Evolutionary conservation across 2,113 vertebrate genomes (phyloP).

Genomic region (Ciconia maguari): DNA sequence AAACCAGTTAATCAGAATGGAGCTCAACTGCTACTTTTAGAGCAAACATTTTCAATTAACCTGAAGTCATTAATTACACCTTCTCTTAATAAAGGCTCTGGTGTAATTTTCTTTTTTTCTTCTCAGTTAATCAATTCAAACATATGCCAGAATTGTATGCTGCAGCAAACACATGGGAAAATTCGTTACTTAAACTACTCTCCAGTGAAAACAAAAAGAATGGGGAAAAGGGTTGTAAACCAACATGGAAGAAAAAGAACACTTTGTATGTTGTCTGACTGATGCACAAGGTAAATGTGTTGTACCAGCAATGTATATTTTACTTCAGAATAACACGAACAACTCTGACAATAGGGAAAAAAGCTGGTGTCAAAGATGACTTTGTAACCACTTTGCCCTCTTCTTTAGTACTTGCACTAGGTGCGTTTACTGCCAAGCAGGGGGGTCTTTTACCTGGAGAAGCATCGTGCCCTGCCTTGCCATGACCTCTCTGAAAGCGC

Average conservation of each 20-base stretch:
- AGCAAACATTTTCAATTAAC: slow-evolving; percentile 70
- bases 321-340: not conserved
- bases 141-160: not conserved
- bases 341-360: not conserved
- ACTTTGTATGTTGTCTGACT: accelerated
- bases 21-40: slow-evolving; percentile 47
- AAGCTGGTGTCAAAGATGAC: not conserved
- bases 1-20: not conserved
- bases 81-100: slow-evolving; percentile 55
- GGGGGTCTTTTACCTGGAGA: not conserved
- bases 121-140: slow-evolving; percentile 50
- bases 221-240: not conserved
- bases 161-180: not conserved
- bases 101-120: slow-evolving; percentile 16
- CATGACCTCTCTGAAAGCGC: accelerated
- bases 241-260: accelerated
- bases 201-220: not conserved
- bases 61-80: slow-evolving; percentile 68
- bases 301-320: accelerated
- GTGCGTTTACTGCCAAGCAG: not conserved
- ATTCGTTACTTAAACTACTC: not conserved
- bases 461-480: not conserved
- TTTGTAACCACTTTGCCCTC: not conserved
- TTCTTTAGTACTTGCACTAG: not conserved
- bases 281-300: accelerated